Conservation (phyloP, 2,797 vertebrate species). For the Notoglanidium macrostoma region DNA sequence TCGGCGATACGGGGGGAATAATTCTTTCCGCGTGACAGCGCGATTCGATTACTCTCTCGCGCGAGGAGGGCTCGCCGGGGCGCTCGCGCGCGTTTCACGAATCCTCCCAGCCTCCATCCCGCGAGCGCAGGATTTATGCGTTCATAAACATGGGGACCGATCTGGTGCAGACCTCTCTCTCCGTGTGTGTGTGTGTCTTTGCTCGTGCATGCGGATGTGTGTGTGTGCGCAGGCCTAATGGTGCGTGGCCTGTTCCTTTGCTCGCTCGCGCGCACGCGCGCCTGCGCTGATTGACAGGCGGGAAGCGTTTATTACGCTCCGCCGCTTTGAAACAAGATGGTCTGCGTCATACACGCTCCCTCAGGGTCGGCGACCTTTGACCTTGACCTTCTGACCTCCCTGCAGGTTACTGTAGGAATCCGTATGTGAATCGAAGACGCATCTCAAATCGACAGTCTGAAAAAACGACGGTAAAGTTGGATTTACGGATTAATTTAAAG, state of each 20-base stretch:
- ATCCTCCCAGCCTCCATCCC: slow-evolving; percentile 30
- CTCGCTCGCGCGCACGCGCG: not conserved
- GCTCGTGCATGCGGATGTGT: slow-evolving; percentile 14
- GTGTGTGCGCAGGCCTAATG: slow-evolving; percentile 22
- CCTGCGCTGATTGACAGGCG: slow-evolving; percentile 49
- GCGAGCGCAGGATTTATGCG: slow-evolving; percentile 45
- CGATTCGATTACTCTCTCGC: slow-evolving; percentile 66
- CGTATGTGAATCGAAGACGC: too few relatives aligned
- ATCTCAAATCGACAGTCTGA: too few relatives aligned
- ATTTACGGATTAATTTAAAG: not conserved
- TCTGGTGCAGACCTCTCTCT: not conserved
- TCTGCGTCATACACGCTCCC: slow-evolving; percentile 42
- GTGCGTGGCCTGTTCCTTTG: slow-evolving; percentile 16
- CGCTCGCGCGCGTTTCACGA: slow-evolving; percentile 19
- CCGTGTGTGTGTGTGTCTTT: not conserved
- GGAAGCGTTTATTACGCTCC: slow-evolving; percentile 44
- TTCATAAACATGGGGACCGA: slow-evolving; percentile 42
- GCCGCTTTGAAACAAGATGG: slow-evolving; percentile 41
- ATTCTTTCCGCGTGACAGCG: slow-evolving; percentile 67
- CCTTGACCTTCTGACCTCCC: slow-evolving; percentile 31
- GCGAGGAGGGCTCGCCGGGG: slow-evolving; percentile 52
- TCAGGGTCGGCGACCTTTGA: slow-evolving; percentile 37
- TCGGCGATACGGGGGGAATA: slow-evolving; percentile 66
- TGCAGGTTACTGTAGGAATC: slow-evolving; percentile 21
- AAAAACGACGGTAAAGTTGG: not conserved